These are phyloP conservation scores for Ischnus inquisitorius DNA, from an alignment of 2,888 invertebrate species.

Conservation along the genomic window DNA sequence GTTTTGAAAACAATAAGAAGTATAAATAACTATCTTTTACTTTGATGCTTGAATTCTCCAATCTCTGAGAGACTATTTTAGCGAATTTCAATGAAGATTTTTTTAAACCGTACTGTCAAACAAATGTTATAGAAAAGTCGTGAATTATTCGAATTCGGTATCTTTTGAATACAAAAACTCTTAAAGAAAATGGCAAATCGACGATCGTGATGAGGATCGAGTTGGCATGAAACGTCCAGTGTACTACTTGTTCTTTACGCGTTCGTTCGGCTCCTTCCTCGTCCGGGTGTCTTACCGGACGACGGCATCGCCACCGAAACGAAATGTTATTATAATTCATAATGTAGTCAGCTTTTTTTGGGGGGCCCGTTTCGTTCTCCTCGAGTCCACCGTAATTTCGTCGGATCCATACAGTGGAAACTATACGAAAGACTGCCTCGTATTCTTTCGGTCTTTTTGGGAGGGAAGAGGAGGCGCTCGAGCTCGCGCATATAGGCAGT, in stretches of 20 bases:
- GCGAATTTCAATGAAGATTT: too few relatives aligned
- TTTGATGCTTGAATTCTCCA: too few relatives aligned
- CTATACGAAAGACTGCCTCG: conserved; percentile 6
- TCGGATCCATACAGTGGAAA: not conserved
- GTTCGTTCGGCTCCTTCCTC: conserved; percentile 25
- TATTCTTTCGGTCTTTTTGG: not conserved
- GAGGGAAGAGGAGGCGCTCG: conserved; percentile 14
- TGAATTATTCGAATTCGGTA: too few relatives aligned
- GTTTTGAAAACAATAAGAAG: too few relatives aligned
- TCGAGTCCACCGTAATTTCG: not conserved
- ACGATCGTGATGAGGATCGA: not conserved
- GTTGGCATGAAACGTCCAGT: not conserved
- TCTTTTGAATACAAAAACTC: too few relatives aligned
- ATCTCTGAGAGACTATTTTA: too few relatives aligned
- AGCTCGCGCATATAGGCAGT: conserved; percentile 8
- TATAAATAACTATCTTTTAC: too few relatives aligned
- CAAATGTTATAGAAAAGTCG: too few relatives aligned
- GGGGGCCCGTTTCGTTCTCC: not conserved
- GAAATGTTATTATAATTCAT: conserved; percentile 61
- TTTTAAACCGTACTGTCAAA: too few relatives aligned
- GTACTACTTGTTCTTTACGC: not conserved
- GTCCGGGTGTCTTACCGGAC: conserved; percentile 48
- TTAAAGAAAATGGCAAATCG: too few relatives aligned
- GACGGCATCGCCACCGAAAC: conserved; percentile 58
- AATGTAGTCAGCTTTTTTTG: conserved; percentile 6